Percentiles rank a stretch among this genome's conserved stretches.
Evolutionary conservation across 2,797 vertebrate genomes (phyloP).

Genomic region (Sebastes itinus): DNA sequence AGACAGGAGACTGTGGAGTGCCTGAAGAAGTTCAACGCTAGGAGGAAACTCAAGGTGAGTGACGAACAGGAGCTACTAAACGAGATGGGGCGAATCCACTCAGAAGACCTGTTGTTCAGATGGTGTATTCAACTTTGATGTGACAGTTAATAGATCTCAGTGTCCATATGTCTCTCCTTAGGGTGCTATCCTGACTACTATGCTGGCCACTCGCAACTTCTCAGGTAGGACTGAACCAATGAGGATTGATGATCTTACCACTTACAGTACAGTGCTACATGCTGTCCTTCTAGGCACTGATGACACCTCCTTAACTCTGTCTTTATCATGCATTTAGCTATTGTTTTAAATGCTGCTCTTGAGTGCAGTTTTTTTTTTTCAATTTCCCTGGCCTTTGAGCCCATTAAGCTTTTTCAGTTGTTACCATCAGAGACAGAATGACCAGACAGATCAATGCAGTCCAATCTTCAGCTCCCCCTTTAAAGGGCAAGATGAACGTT

Average conservation of each 20-base stretch:
- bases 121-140: background rate
- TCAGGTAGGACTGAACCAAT: conserved; percentile 86
- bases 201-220: conserved; percentile 98
- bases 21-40: conserved; percentile 97
- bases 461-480: background rate
- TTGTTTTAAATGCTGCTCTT: background rate
- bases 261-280: background rate
- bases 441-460: conserved; percentile 7
- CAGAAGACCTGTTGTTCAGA: background rate
- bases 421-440: background rate
- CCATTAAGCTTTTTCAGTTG: background rate
- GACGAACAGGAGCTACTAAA: too few species aligned
- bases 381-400: conserved; percentile 26
- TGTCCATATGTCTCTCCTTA: conserved; percentile 59
- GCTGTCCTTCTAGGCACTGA: background rate
- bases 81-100: too few species aligned
- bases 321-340: background rate
- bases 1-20: conserved; percentile 98
- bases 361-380: background rate
- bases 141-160: background rate
- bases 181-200: conserved; percentile 98
- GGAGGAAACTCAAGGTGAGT: conserved; percentile 94
- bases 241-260: background rate
- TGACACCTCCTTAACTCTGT: background rate
- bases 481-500: conserved; percentile 37